Evolutionary conservation across 2,888 invertebrate species (phyloP), one percentile per base, ranked within the genome.

Genomic region (Aphidius colemani): DNA sequence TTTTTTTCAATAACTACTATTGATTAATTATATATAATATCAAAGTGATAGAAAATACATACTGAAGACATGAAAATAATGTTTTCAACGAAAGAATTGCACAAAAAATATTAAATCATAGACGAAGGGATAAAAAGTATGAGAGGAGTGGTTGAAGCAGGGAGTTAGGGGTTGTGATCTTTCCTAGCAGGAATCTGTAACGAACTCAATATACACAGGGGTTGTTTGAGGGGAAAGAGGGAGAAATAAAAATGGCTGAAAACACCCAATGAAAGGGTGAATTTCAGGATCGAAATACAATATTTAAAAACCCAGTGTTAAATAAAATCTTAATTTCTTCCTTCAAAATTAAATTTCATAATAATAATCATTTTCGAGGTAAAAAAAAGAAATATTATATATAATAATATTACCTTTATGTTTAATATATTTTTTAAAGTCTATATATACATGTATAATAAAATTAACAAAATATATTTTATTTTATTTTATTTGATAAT

Each of bases 121-220:
- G 57, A 57, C 53, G 61, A 44, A 13, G 53, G 30, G 59, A 60
- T 53, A 53, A 61, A 61, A 46, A 53, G 48, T 57, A 18, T 59
- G 50, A 50, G 61, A 46, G 64, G 48, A 41, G 45, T 7, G 6
- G n/a, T 45, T 11, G n/a, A 7, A 53, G 61, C 45, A 66, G 49
- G 63, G 63, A 65, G 71, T 68, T 11, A 66, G 72, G 71, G 76
- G 70, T 64, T 68, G 71, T 66, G 79, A 79, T 79, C 79, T 79
- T 74, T 30, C 71, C 75, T 69, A 57, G 74, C 74, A 71, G 78
- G 78, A 76, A 79, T 79, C 79, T 78, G 73, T 79, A 79, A 79
- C 79, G 78, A 77, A 79, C 78, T 79, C 79, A 77, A 79, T 79
- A 77, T 70, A 66, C 64, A 72, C 67, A 71, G 74, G 73, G 75